Percentiles rank a stretch among this genome's conserved stretches.
Evolutionary conservation across 2,113 vertebrate species (phyloP).

Genomic region (Ceuthmochares aereus): DNA sequence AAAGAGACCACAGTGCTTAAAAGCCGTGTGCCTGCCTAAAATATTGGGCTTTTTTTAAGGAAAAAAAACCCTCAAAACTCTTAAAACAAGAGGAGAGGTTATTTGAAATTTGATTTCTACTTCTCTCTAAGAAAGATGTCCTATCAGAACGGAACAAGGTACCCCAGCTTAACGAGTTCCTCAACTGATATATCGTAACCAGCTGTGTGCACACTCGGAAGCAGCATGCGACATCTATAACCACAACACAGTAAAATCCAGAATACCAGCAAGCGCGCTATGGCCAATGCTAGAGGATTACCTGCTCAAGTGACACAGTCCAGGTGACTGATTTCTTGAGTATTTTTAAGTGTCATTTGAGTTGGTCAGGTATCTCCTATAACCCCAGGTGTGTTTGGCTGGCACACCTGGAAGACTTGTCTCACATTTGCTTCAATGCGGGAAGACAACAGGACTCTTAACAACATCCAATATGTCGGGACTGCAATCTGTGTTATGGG

Average conservation of each 20-base stretch:
- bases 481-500: neutral
- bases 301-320: neutral
- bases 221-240: rapidly evolving
- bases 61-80: no score
- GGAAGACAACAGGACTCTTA: neutral
- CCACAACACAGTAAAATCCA: neutral
- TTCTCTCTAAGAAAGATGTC: neutral
- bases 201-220: neutral
- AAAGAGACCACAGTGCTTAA: neutral
- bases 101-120: neutral
- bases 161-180: neutral
- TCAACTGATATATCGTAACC: rapidly evolving
- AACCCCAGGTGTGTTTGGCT: rapidly evolving
- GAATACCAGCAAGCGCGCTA: neutral
- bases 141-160: neutral
- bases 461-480: neutral
- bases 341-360: neutral
- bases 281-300: neutral
- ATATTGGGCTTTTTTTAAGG: neutral
- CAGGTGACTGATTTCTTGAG: neutral
- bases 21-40: neutral
- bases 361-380: neutral
- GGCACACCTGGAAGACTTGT: neutral
- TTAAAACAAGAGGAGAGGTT: neutral
- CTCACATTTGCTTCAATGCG: neutral